Evolutionary conservation across 2,113 vertebrate species (phyloP).

Genomic region (Pteronura brasiliensis): DNA sequence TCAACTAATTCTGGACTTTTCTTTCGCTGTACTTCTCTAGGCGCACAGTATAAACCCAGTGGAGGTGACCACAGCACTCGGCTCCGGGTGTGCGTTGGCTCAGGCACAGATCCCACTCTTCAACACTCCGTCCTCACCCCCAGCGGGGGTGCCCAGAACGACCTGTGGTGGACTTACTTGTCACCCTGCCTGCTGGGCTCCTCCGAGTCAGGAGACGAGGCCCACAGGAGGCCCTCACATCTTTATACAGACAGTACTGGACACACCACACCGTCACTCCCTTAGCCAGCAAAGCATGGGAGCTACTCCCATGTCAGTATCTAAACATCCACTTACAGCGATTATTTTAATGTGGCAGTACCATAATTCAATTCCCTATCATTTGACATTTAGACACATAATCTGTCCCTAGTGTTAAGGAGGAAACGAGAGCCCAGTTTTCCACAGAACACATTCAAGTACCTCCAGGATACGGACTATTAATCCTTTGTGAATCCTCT

Average conservation of each 20-base stretch:
- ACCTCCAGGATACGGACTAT: not conserved
- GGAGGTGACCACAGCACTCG: no score
- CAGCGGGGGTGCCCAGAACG: rapidly evolving
- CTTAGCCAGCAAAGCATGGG: not conserved
- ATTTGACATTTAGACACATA: no score
- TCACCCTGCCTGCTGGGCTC: not conserved
- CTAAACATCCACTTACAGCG: rapidly evolving
- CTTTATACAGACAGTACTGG: not conserved
- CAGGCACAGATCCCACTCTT: not conserved
- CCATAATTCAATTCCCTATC: rapidly evolving
- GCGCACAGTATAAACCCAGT: rapidly evolving
- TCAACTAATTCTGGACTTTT: not conserved
- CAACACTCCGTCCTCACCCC: rapidly evolving
- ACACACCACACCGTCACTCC: not conserved
- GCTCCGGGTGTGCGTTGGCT: rapidly evolving
- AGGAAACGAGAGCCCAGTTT: no score
- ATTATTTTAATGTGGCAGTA: not conserved
- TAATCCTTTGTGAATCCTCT: not conserved
- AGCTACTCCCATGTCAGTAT: not conserved
- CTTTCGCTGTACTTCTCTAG: not conserved
- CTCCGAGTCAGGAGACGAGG: not conserved
- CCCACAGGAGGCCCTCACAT: not conserved
- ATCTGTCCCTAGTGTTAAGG: not conserved
- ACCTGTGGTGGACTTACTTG: rapidly evolving
- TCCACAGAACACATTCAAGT: not conserved